Base-by-base conservation (phyloP, 2,888 invertebrate species). In the Eristalinus sepulchralis region DNA sequence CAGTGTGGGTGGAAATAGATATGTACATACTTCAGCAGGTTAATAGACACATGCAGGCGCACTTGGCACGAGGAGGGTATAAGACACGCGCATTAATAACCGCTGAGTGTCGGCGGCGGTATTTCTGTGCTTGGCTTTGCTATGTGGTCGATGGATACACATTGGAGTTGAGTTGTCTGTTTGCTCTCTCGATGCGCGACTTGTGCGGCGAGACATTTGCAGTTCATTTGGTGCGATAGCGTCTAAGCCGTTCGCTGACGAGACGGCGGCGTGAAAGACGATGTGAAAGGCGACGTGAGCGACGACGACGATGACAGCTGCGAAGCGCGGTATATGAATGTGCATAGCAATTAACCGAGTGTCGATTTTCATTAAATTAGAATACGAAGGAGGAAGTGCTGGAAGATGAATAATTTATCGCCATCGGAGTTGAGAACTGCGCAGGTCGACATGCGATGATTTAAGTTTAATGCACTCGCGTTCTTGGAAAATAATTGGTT, bases 261-360 rank as follows among this genome's bases (percentile, higher is more conserved):
- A 27, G 71, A 79, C 80, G 27, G 62, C 79, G 34, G 20, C 47
- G 47, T n/a, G 47, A 47, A 47, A n/a, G 17, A 47, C 47, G 8
- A 47, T 27, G 27, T 27, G 27, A 27, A 27, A 39, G 11, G 39
- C 70, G 64, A 47, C 57, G 64, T n/a, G 39, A 22, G 22, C 34
- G 62, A 20, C 60, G 1, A 6, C 57, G 57, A 22, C 24, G 57
- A 13, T 22, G 9, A 59, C 59, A 59, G 66, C 75, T 64, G 31
- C 59, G 68, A 57, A 79, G 73, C 73, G 85, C 77, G 84, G 84
- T 81, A 77, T 68, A 67, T 81, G 62, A 62, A 73, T 68, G 64
- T 57, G 84, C 84, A 85, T 82, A 81, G 77, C 64, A 85, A 85
- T 82, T 78, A 85, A 77, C 22, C 33, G 72, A 85, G 84, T 81